phyloP scores from a whole-genome alignment of 2,113 vertebrate species.

The Platycercus adscitus region DNA sequence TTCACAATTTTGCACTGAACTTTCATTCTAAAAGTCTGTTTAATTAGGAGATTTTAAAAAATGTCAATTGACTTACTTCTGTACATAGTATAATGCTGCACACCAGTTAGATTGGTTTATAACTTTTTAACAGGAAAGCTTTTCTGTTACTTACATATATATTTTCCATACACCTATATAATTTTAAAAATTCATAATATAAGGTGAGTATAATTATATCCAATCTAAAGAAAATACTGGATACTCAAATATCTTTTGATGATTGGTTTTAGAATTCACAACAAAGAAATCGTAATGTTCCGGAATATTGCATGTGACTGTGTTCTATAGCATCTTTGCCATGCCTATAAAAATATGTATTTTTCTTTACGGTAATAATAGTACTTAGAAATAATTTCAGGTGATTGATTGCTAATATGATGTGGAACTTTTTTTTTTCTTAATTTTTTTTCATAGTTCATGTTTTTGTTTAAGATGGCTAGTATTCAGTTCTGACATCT shows the following conservation, averaged over 20 bases:
- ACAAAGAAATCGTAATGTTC: not conserved
- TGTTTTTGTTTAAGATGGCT: not conserved
- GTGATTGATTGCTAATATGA: not conserved
- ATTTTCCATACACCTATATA: not conserved
- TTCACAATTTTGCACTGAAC: not conserved
- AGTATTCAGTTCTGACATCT: not conserved
- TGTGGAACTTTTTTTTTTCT: not conserved
- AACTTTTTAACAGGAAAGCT: not conserved
- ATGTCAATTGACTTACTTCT: not conserved
- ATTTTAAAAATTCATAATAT: not conserved
- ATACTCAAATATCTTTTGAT: not conserved
- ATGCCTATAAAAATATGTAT: not conserved
- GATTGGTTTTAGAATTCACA: not conserved
- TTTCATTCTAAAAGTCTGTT: not conserved
- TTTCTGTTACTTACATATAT: not conserved
- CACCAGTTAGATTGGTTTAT: not conserved
- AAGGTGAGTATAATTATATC: not conserved
- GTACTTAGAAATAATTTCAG: not conserved
- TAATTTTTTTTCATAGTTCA: not conserved
- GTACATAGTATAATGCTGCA: rapidly evolving
- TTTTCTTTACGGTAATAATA: not conserved
- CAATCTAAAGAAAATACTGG: not conserved
- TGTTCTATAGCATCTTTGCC: not conserved
- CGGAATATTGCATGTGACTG: not conserved
- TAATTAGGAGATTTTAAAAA: not conserved